Percentiles rank a stretch among this genome's conserved stretches.
Conservation (phyloP, 2,888 invertebrate species). For the Podotricha telesiphe region DNA sequence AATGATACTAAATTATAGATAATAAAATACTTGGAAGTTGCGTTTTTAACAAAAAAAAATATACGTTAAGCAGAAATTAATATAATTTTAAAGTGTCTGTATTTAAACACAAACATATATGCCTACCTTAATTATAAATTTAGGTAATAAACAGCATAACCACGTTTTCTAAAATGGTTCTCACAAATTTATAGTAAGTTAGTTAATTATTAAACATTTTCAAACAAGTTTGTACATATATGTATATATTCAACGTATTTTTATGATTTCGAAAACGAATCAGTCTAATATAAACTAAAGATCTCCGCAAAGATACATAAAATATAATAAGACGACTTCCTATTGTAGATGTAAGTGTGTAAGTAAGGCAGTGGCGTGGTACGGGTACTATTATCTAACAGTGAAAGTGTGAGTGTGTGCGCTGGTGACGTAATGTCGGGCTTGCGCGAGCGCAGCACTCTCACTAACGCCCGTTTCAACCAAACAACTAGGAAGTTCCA, state of each 20-base stretch:
- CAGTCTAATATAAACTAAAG: constrained; percentile 3
- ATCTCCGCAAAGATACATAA: constrained; percentile 12
- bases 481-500: constrained; percentile 71
- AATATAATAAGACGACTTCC: constrained; percentile 64
- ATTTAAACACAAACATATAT: too few species aligned
- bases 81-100: too few species aligned
- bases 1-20: too few species aligned
- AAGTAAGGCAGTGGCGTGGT: constrained; percentile 77
- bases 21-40: too few species aligned
- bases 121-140: too few species aligned
- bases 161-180: too few species aligned
- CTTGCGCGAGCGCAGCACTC: constrained; percentile 63
- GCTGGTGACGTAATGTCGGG: constrained; percentile 69
- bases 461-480: constrained; percentile 73
- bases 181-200: neutral
- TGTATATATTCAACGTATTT: too few species aligned
- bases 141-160: too few species aligned
- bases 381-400: constrained; percentile 78
- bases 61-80: too few species aligned
- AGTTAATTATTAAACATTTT: neutral
- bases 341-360: constrained; percentile 75
- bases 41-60: too few species aligned
- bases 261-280: neutral
- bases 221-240: neutral
- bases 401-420: constrained; percentile 80